phyloP scores from a whole-genome alignment of 2,888 invertebrate genomes.

The Sarcophaga subvicina region DNA sequence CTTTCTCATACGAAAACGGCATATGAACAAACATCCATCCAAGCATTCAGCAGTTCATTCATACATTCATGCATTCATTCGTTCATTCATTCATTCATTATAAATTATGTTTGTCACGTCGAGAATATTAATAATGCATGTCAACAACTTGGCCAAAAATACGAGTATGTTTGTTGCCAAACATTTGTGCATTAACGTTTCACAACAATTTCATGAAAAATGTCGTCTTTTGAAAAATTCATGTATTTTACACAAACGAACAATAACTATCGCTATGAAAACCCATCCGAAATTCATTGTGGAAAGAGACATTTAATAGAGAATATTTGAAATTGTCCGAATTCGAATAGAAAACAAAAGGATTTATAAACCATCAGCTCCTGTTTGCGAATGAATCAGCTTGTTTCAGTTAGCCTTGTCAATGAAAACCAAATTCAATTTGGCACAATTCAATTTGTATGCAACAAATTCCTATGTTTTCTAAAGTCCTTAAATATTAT shows the following conservation, averaged over 20 bases:
- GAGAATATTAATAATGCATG: conserved; percentile 79
- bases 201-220: conserved; percentile 49
- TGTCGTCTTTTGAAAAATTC: neutral
- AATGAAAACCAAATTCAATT: too few relatives aligned
- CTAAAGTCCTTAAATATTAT: too few relatives aligned
- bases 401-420: too few relatives aligned
- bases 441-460: too few relatives aligned
- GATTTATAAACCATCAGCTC: too few relatives aligned
- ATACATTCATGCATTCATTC: conserved; percentile 26
- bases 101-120: conserved; percentile 73
- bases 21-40: neutral
- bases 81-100: conserved; percentile 55
- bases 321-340: too few relatives aligned
- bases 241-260: neutral
- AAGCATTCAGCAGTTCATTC: conserved; percentile 26
- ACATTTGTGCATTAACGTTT: conserved; percentile 44
- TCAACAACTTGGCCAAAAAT: conserved; percentile 74
- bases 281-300: too few relatives aligned
- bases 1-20: conserved; percentile 20
- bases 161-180: conserved; percentile 34
- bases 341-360: too few relatives aligned
- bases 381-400: too few relatives aligned
- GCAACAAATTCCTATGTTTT: too few relatives aligned
- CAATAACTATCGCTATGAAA: too few relatives aligned
- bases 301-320: too few relatives aligned